A percentile compares a stretch with the other conserved stretches of the same genome.
Evolutionary conservation across 2,113 vertebrate genomes (phyloP).

Genomic region (Pardalotus punctatus): DNA sequence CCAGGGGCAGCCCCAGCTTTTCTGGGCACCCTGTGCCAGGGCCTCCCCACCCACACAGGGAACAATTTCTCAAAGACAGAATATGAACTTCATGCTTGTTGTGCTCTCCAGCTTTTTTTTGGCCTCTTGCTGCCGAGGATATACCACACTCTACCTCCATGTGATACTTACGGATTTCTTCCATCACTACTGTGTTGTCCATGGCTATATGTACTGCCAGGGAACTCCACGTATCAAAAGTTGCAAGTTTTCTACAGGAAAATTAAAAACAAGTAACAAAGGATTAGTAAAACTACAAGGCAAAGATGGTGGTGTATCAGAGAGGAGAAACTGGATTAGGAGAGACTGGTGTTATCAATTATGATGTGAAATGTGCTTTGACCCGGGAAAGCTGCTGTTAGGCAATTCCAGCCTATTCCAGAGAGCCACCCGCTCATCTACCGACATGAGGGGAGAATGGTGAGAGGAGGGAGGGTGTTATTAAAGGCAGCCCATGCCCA

Average conservation of each 20-base stretch:
- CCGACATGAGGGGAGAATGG: neutral
- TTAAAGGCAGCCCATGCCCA: neutral
- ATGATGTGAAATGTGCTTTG: neutral
- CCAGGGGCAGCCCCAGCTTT: neutral
- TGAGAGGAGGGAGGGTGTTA: neutral
- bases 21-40: neutral
- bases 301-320: neutral
- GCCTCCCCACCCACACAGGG: rapidly evolving
- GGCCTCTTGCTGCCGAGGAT: neutral
- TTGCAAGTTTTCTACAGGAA: conserved; percentile 85
- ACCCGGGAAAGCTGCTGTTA: neutral
- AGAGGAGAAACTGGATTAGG: neutral
- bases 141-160: rapidly evolving
- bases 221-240: conserved; percentile 94
- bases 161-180: conserved; percentile 91
- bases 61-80: neutral
- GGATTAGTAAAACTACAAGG: neutral
- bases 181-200: conserved; percentile 99
- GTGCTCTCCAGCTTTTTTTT: neutral
- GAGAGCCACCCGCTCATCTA: neutral
- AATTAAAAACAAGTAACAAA: neutral
- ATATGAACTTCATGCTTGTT: neutral
- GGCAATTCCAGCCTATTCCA: neutral
- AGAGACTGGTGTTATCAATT: neutral
- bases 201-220: conserved; percentile 95